phyloP scores from a whole-genome alignment of 37 sponge, comb jelly and placozoan species.

The Halichondria panicea region DNA sequence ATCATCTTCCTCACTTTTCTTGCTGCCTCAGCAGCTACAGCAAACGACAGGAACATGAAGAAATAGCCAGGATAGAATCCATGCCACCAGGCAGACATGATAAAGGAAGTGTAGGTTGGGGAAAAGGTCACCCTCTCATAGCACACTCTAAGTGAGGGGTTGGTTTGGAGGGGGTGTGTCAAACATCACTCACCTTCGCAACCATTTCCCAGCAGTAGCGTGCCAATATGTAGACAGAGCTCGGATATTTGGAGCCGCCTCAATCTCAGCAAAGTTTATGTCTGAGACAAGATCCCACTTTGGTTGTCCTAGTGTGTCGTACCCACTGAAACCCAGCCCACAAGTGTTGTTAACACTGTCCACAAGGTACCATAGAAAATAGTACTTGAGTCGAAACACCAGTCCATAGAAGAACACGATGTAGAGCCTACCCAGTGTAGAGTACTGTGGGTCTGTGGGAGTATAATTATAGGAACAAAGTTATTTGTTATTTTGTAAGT shows the following conservation, averaged over 20 bases:
- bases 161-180: too few species aligned
- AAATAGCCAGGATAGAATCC: conserved; percentile 93
- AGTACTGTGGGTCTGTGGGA: conserved; percentile 2
- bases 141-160: not conserved
- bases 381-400: conserved; percentile 6
- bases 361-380: conserved; percentile 48
- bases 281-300: conserved; percentile 68
- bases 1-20: conserved; percentile 58
- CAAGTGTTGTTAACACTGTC: conserved; percentile 70
- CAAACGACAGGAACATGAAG: conserved; percentile 57
- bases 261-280: conserved; percentile 24
- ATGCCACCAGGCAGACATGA: conserved; percentile 87
- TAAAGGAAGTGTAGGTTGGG: conserved; percentile 55
- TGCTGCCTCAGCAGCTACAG: conserved; percentile 39
- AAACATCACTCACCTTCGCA: conserved; percentile 80
- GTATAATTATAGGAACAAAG: too few species aligned
- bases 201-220: conserved; percentile 55
- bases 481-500: too few species aligned
- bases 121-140: conserved; percentile 1
- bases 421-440: not conserved
- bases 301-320: conserved; percentile 55
- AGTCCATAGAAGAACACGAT: conserved; percentile 5
- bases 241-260: conserved; percentile 55
- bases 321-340: conserved; percentile 86
- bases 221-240: conserved; percentile 60